Base-by-base conservation (phyloP, 2,888 invertebrate species). In the Latrodectus elegans region DNA sequence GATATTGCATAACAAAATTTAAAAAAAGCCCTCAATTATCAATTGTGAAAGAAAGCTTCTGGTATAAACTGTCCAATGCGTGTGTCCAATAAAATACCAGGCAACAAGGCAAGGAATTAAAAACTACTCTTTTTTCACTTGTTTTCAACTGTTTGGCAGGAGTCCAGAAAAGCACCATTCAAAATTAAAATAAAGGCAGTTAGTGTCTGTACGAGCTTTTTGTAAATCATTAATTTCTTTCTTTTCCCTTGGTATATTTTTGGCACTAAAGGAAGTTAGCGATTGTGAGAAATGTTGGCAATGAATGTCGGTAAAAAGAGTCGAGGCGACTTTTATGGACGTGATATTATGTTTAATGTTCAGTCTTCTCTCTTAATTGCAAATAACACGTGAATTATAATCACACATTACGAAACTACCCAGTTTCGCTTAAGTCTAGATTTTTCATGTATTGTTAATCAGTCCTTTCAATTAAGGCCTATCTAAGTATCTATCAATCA, bases 181-280 rank as follows among this genome's bases (percentile, higher is more conserved):
- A 84, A 38, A 38, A 84, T 84, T 84, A 84, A 84, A 84, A 84
- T 84, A 78, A 78, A 78, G 78, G 78, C 78, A 71, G 78, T 53
- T 65, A 73, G 22, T 73, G 78, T 55, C 71, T 51, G 26, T 12
- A 51, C 17, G 22, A 53, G 38, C n/a, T 64, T 60, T 72, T 80
- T 60, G 12, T 60, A 60, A 60, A 60, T n/a, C 60, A 60, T 60
- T 60, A 60, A 60, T 60, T n/a, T 60, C 60, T 15, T 15, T n/a
- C n/a, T 60, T 60, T 60, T 60, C n/a, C 60, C 6, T 60, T 15
- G 12, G 60, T 60, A 15, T n/a, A 60, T 60, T 60, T 8, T 60
- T 4, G 4, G 3, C 38, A 38, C 38, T 38, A 38, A 38, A 2
- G 38, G 38, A 38, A 38, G 38, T 38, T 60, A 15, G 60, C n/a